Evolutionary conservation across 2,113 vertebrate genomes (phyloP), one percentile per base, ranked within the genome.

Genomic region (Spilogale gracilis): DNA sequence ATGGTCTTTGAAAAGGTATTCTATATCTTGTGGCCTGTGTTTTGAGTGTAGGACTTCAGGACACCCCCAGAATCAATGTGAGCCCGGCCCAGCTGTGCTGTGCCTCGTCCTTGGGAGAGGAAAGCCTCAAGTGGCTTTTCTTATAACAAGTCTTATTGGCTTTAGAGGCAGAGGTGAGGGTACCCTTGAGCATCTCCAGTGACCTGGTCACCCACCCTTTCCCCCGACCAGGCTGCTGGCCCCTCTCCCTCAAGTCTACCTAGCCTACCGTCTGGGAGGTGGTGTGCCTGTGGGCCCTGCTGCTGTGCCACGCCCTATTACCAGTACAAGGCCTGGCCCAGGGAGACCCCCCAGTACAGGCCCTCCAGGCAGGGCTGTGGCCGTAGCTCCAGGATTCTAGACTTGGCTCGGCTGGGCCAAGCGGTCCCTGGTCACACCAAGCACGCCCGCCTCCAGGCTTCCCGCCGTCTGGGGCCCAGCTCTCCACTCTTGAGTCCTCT

Each of bases 11-110:
- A 93, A 88, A 71, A 94, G 69, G 23, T 21, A 27, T 6, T 0
- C 0, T 25, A 18, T 27, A 12, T 11, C 0, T 6, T 71, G 38
- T 32, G 88, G 18, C n/a, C 3, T 48, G 3, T 43, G 56, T 73
- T 1, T 1, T 1, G n/a, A 8, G 17, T 4, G 3, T 10, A 8
- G 20, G 45, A 9, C n/a, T 92, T 78, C 23, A 1, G 0, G 61
- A 0, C 5, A 7, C 0, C 7, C 30, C 45, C 17, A 6, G 56
- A 74, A 21, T 8, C 2, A 0, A 30, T 5, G 17, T 3, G 13
- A 32, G 27, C 9, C 1, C 50, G 13, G 27, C 3, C 30, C 13
- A 79, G 38, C 23, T 52, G 13, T 5, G 0, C 2, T 3, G 0
- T 18, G n/a, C 48, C 12, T 80, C 3, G 17, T 58, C 12, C 30